Base-by-base conservation (phyloP, 2,888 invertebrate species). In the Autographa pulchrina region DNA sequence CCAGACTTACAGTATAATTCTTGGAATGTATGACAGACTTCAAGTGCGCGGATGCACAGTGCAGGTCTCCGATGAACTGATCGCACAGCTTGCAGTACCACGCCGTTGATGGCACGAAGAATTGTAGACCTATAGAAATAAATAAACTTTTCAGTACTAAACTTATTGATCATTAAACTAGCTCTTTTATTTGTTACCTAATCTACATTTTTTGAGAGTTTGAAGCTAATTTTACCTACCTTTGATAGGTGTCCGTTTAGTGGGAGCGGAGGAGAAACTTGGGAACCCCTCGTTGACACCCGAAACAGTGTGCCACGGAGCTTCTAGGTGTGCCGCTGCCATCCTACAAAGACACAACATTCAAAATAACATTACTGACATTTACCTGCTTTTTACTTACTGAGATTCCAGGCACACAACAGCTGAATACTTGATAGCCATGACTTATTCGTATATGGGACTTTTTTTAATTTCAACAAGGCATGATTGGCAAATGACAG, bases 21-120 rank as follows among this genome's bases (percentile, higher is more conserved):
- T 97, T 97, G 84, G 97, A 97, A 93, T 98, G 98, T 32, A 96
- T 93, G 74, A 97, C 96, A 0, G 98, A 98, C 90, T 98, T 98
- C 74, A 98, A 96, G 93, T 98, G 98, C 1, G 98, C 97, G 13
- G 98, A 98, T 0, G 98, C 98, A 90, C 98, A 98, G 91, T 98
- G 98, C 75, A 98, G 96, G 90, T 98, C 98, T 0, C 98, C 98
- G 87, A 98, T 98, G 97, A 98, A 98, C 84, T 97, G 96, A 89
- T 98, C 97, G 88, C 98, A 98, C 76, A 98, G 96, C 90, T 98
- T 98, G 95, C 98, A 98, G 94, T 98, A 98, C 98, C 98, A 98
- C 41, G 98, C 97, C 8, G 98, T 97, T 0, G 98, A 97, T 3
- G 98, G 98, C 83, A 98, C 97, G 94, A 98, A 98, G 96, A 98